Percentiles rank a stretch among this genome's conserved stretches.
Conservation (phyloP, 2,113 vertebrate species). For the Mirounga angustirostris region DNA sequence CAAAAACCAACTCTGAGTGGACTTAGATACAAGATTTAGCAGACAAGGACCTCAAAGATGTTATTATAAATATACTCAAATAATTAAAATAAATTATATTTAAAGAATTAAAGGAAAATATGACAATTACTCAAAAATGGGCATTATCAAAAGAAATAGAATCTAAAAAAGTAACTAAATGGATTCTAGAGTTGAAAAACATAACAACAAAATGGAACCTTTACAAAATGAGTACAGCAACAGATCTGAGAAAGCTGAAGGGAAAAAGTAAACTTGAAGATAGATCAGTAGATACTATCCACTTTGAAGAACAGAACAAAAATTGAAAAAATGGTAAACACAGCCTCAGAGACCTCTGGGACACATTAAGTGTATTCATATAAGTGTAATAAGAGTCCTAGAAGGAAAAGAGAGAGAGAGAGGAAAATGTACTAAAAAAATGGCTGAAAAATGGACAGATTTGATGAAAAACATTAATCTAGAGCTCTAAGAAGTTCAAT, state of each 20-base stretch:
- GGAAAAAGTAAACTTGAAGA: not conserved
- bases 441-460: not conserved
- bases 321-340: not conserved
- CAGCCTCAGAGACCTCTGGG: not conserved
- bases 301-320: not conserved
- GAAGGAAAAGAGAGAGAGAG: not conserved
- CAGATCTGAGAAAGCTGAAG: not conserved
- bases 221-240: not conserved
- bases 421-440: not conserved
- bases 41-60: not conserved
- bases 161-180: not conserved
- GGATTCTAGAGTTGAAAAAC: constrained; percentile 6
- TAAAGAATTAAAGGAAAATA: constrained; percentile 1
- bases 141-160: not conserved
- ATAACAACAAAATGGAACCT: not conserved
- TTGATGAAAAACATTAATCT: not conserved
- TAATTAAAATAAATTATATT: not conserved
- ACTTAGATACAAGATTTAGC: not conserved
- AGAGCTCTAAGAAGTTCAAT: not conserved
- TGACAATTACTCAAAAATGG: not conserved
- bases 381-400: not conserved
- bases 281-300: not conserved
- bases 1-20: not conserved
- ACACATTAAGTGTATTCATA: not conserved
- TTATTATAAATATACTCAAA: not conserved